A percentile compares a stretch with the other conserved stretches of the same genome.
Conservation (phyloP, 2,113 vertebrate species). For the Rousettus leschenaultii region DNA sequence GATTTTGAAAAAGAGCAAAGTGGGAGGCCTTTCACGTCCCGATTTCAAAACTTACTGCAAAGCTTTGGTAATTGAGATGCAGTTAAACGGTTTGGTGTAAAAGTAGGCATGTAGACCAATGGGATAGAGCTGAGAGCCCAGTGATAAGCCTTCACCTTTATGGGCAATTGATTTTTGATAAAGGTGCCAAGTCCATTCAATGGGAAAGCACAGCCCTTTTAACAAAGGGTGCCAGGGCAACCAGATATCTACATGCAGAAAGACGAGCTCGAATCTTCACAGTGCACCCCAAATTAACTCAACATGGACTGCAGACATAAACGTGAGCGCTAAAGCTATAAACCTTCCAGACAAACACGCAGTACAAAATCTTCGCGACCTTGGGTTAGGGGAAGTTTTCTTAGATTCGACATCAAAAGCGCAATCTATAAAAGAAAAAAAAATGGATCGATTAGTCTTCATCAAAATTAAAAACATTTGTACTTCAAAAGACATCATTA, state of each 20-base stretch:
- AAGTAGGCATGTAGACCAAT: fast-evolving
- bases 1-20: not conserved
- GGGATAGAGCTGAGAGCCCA: not conserved
- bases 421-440: not conserved
- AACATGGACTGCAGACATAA: fast-evolving
- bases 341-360: fast-evolving
- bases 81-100: fast-evolving
- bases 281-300: not conserved
- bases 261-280: not conserved
- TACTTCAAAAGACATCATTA: not conserved
- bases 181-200: not conserved
- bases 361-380: not conserved
- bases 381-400: not conserved
- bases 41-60: not conserved
- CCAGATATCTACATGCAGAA: not conserved
- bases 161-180: not conserved
- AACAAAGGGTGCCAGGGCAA: not conserved
- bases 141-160: fast-evolving
- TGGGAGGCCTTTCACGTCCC: not conserved
- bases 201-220: not conserved
- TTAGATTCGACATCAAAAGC: not conserved
- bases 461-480: not conserved
- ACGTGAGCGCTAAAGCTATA: fast-evolving
- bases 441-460: not conserved
- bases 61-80: not conserved